Conservation (phyloP, 2,888 invertebrate genomes). For the Sminthurinus aureus region DNA sequence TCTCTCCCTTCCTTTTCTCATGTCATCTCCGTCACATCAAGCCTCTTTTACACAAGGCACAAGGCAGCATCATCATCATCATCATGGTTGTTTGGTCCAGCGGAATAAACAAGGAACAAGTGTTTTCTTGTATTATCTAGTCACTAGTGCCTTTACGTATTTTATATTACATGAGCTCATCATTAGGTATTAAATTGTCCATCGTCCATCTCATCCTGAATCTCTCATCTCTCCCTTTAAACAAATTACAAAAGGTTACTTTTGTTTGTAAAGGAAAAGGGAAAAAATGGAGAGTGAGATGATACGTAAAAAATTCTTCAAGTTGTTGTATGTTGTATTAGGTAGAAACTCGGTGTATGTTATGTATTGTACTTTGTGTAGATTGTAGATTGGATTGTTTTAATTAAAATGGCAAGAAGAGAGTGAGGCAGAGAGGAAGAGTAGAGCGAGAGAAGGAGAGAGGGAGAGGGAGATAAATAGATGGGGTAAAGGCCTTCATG, state of each 20-base stretch:
- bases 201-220: too few relatives aligned
- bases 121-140: background rate
- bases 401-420: slow-evolving; percentile 56
- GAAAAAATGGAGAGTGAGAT: background rate
- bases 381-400: slow-evolving; percentile 41
- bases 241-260: slow-evolving; percentile 5
- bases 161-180: too few relatives aligned
- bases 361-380: background rate
- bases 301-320: background rate
- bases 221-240: background rate
- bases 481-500: slow-evolving; percentile 53
- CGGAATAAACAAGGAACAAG: slow-evolving; percentile 4
- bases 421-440: slow-evolving; percentile 26
- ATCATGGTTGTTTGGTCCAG: slow-evolving; percentile 18
- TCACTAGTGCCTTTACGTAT: background rate
- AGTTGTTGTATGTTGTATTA: too few relatives aligned
- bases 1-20: slow-evolving; percentile 23
- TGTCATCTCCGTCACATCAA: background rate
- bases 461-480: slow-evolving; percentile 21
- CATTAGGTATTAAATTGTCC: too few relatives aligned
- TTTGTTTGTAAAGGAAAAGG: background rate
- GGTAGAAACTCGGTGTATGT: background rate
- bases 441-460: too few relatives aligned
- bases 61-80: background rate
- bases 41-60: too few relatives aligned